These are phyloP conservation scores for Amphibalanus amphitrite DNA, from an alignment of 1,140 invertebrate genomes.

Conservation along the genomic window DNA sequence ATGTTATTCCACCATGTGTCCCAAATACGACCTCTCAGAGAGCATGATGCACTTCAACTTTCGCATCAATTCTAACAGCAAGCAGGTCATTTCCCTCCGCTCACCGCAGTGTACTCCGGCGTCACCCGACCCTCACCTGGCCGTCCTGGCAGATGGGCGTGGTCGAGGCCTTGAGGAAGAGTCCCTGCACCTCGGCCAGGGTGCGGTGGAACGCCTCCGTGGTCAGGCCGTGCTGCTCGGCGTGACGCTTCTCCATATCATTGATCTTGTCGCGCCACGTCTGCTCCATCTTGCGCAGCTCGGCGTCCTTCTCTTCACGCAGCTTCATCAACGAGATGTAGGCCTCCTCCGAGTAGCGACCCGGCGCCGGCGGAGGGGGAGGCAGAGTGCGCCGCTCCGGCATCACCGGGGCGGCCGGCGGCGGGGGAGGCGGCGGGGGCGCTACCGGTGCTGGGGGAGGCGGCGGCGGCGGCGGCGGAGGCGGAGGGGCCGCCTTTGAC, in stretches of 20 bases:
- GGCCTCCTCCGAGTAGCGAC: conserved; percentile 14
- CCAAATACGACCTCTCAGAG: too few species aligned
- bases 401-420: not conserved
- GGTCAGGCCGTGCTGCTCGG: conserved; percentile 15
- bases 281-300: conserved; percentile 13
- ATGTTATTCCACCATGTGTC: too few species aligned
- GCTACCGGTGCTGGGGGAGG: not conserved
- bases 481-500: not conserved
- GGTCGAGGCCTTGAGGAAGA: conserved; percentile 16
- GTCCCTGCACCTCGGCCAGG: conserved; percentile 16
- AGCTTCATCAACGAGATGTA: conserved; percentile 15
- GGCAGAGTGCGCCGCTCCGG: not conserved
- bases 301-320: conserved; percentile 15
- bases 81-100: too few species aligned
- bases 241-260: conserved; percentile 12
- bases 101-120: too few species aligned
- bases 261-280: conserved; percentile 14
- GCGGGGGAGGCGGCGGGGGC: too few species aligned
- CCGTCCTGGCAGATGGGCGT: conserved; percentile 17
- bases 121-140: conserved; percentile 8
- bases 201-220: conserved; percentile 13
- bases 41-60: too few species aligned
- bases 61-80: too few species aligned
- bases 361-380: too few species aligned
- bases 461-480: too few species aligned